A percentile compares a stretch with the other conserved stretches of the same genome.
Evolutionary conservation across 2,113 vertebrate genomes (phyloP).

Genomic region (Archilochus colubris): DNA sequence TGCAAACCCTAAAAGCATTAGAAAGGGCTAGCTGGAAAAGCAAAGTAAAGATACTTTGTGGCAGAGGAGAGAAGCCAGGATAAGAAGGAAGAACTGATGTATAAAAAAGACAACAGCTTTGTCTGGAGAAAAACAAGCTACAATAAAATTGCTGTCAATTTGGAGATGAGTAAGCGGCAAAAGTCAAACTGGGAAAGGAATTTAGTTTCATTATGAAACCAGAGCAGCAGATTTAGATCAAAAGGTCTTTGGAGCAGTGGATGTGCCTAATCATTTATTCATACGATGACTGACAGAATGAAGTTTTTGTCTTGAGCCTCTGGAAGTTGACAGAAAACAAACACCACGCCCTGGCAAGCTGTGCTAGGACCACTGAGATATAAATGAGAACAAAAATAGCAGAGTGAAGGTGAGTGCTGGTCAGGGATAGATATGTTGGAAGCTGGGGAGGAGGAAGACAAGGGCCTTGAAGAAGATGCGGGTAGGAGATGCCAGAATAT

Average conservation of each 20-base stretch:
- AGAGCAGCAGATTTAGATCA: not conserved
- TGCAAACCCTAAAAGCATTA: not conserved
- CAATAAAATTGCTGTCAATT: not conserved
- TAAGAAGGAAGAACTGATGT: not conserved
- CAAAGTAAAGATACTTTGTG: not conserved
- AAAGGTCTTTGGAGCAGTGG: slow-evolving; percentile 1
- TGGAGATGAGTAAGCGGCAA: not conserved
- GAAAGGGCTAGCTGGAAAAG: not conserved
- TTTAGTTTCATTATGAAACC: not conserved
- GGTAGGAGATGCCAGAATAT: not conserved
- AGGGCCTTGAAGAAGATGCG: not conserved
- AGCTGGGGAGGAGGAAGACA: not conserved
- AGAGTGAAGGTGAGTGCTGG: not conserved
- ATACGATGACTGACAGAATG: slow-evolving; percentile 3
- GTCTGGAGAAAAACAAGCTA: not conserved
- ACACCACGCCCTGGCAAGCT: not conserved
- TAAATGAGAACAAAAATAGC: not conserved
- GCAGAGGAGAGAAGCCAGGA: not conserved
- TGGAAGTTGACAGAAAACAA: slow-evolving; percentile 8
- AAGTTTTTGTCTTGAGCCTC: slow-evolving; percentile 15
- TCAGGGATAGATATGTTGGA: not conserved
- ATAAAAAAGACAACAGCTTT: not conserved
- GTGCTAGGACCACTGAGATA: not conserved
- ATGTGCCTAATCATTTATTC: not conserved
- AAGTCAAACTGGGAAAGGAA: not conserved